A percentile compares a stretch with the other conserved stretches of the same genome.
phyloP scores from a whole-genome alignment of 2,797 vertebrate species.

The Urosaurus nigricauda region DNA sequence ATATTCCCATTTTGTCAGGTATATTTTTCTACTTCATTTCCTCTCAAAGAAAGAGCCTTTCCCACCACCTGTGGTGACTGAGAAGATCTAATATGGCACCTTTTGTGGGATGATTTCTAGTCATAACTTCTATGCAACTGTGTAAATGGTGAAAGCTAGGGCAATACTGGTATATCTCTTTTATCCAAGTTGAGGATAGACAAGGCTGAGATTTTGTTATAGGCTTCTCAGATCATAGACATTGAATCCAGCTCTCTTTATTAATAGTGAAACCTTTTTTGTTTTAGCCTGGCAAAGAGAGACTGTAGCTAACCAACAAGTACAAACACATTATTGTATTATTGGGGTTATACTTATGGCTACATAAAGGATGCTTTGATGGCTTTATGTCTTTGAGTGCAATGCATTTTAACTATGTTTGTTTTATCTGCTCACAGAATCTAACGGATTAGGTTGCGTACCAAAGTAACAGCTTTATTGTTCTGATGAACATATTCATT shows the following conservation, averaged over 20 bases:
- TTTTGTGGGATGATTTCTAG: neutral
- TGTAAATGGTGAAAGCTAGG: neutral
- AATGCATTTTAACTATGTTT: conserved; percentile 59
- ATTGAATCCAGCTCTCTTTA: conserved; percentile 25
- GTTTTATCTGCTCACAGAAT: conserved; percentile 52
- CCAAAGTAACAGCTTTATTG: conserved; percentile 61
- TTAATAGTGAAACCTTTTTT: neutral
- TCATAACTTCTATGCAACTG: neutral
- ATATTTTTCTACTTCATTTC: neutral
- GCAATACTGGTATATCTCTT: neutral
- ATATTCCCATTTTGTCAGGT: neutral
- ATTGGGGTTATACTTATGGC: conserved; percentile 43
- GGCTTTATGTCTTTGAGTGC: conserved; percentile 50
- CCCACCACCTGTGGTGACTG: neutral
- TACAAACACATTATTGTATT: conserved; percentile 34
- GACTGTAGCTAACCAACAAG: conserved; percentile 29
- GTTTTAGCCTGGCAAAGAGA: conserved; percentile 8
- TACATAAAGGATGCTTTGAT: conserved; percentile 41
- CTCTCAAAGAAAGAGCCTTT: neutral
- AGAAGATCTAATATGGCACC: neutral
- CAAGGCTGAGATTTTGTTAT: neutral
- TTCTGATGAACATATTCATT: conserved; percentile 67
- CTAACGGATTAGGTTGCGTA: conserved; percentile 56
- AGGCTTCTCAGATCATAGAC: conserved; percentile 12
- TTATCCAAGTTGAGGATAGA: neutral